Evolutionary conservation across 2,888 invertebrate genomes (phyloP).

Genomic region (Tinea pellionella): DNA sequence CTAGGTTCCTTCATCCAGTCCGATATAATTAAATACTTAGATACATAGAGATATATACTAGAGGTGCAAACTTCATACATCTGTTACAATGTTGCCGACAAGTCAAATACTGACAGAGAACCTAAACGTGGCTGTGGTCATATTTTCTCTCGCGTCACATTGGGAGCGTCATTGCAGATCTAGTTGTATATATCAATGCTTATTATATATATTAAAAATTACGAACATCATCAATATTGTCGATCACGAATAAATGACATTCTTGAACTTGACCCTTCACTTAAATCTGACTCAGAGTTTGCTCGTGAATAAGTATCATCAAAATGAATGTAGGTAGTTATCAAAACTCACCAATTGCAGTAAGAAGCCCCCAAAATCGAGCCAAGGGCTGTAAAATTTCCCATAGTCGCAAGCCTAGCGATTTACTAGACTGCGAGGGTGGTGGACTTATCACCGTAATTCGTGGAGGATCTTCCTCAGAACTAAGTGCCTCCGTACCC

Average conservation of each 20-base stretch:
- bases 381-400: conserved; percentile 55
- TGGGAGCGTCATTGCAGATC: too few species aligned
- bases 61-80: too few species aligned
- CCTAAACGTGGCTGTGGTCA: too few species aligned
- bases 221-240: not conserved
- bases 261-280: not conserved
- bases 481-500: conserved; percentile 26
- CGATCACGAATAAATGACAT: not conserved
- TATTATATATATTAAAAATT: not conserved
- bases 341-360: conserved; percentile 45
- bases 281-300: not conserved
- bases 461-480: conserved; percentile 19
- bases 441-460: not conserved
- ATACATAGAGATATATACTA: too few species aligned
- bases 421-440: conserved; percentile 34
- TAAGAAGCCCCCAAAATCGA: conserved; percentile 55
- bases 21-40: too few species aligned
- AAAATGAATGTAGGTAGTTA: not conserved
- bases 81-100: too few species aligned
- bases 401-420: conserved; percentile 49
- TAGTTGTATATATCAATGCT: too few species aligned
- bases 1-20: too few species aligned
- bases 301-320: not conserved
- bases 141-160: too few species aligned
- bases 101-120: too few species aligned